Base-by-base conservation (phyloP, 2,797 vertebrate genomes). In the Ficedula albicollis region DNA sequence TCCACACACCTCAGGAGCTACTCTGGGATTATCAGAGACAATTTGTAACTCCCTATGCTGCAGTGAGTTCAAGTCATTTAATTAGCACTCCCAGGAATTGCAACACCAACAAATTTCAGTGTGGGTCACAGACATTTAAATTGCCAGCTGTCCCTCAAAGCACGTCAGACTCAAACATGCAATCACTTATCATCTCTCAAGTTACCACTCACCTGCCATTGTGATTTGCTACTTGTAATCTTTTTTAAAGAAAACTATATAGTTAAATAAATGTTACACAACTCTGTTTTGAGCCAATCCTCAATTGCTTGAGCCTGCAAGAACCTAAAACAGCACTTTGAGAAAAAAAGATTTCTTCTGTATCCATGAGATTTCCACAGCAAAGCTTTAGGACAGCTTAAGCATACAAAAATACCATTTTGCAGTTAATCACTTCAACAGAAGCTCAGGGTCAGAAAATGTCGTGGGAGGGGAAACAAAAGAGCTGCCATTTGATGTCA, bases 391-490 rank as follows among this genome's bases (percentile, higher is more conserved):
- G 46, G 48, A 87, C 43, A 38, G n/a, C 36, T 85, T 72, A 68
- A 89, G 78, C 32, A 78, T 85, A 55, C 72, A 80, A 91, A 94
- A 94, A 92, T 92, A 92, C 8, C 23, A 73, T 79, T 90, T 74
- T 78, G 51, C 69, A 87, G 79, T 44, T 95, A 88, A 96, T 97
- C 69, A 46, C 76, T 94, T 93, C 84, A 91, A 73, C 95, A 96
- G 93, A 91, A 93, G 73, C 69, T 80, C 5, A 1, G 76, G 95
- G 91, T 96, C 96, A 96, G 32, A 84, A 49, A 93, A 95, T 87
- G 95, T 85, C 95, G 5, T 95, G 95, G 95, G 95, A 97, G 87
- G 93, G 51, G 84, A 96, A 89, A 95, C 44, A 88, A 62, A 90
- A 87, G 78, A 92, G 55, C 87, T 51, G 23, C 48, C 80, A 75